A percentile compares a stretch with the other conserved stretches of the same genome.
Conservation (phyloP, 2,113 vertebrate genomes). For the Gymnorhina tibicen region DNA sequence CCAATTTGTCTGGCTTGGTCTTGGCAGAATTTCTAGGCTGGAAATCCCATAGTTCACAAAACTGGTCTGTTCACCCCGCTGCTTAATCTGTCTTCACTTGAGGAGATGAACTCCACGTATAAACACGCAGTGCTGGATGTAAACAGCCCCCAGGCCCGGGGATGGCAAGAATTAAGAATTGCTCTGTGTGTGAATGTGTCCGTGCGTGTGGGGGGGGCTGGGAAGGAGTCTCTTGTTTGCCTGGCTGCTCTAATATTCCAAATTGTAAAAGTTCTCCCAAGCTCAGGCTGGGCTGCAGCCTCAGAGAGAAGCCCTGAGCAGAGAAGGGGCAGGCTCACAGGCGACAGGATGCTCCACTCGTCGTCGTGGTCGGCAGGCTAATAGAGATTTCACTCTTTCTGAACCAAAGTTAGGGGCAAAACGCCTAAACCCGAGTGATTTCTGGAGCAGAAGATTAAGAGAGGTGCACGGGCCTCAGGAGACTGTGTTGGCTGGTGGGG, state of each 20-base stretch:
- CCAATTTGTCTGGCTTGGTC: conserved; percentile 62
- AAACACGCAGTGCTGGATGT: not conserved
- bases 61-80: conserved; percentile 48
- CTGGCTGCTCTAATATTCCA: not conserved
- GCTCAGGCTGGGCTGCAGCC: not conserved
- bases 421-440: not conserved
- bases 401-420: not conserved
- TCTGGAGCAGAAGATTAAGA: not conserved
- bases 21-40: conserved; percentile 48
- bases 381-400: not conserved
- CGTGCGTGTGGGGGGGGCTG: not conserved
- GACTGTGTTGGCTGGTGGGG: rapidly evolving
- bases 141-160: conserved; percentile 16
- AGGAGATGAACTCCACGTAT: conserved; percentile 48
- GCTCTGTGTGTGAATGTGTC: not conserved
- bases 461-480: not conserved
- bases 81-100: conserved; percentile 65
- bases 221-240: not conserved
- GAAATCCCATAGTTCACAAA: conserved; percentile 57
- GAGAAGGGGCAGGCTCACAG: not conserved
- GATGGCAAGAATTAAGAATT: conserved; percentile 18
- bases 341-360: not conserved
- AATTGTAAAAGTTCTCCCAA: not conserved
- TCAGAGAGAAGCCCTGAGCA: not conserved
- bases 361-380: not conserved